Base-by-base conservation (phyloP, 2,113 vertebrate genomes). In the Mastomys coucha region DNA sequence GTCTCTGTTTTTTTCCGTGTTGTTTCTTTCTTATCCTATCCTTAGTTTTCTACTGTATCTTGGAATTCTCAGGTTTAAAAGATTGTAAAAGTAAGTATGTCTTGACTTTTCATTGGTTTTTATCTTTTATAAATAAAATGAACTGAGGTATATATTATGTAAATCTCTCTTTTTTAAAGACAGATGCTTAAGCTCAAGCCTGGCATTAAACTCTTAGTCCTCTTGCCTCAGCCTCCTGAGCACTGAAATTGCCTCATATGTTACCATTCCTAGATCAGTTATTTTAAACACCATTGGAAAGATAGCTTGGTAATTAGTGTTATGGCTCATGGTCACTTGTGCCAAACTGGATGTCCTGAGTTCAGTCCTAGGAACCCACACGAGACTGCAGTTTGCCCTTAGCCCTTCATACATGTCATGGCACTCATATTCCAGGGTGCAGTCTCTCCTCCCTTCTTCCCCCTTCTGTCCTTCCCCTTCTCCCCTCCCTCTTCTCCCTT, bases 101-200 rank as follows among this genome's bases (percentile, higher is more conserved):
- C 93, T 96, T 90, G 4, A 93, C n/a, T 88, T 94, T 84, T 88
- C 51, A 17, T 80, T 63, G 67, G 67, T 6, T 89, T 96, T 85
- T 76, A 78, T 73, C 88, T 97, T 92, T 69, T 94, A 17, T 96
- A 93, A 92, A 86, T 78, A 87, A 91, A 85, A 72, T 90, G 65
- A 89, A 89, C 17, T 77, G 70, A 88, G 67, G 65, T 93, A 51
- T 13, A 36, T 80, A 85, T 94, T 90, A 63, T 95, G 24, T 33
- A 69, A 28, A 36, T 87, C 28, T 86, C 39, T 45, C 22, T 85
- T 14, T 65, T 49, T 69, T 22, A 67, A 86, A 86, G 82, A 86
- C 42, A 36, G 39, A 65, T 9, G 69, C 42, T 36, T 65, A 85
- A 86, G 39, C 39, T 67, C 82, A 49, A 82, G 60, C 2, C 26